A percentile compares a stretch with the other conserved stretches of the same genome.
These are phyloP conservation scores for Mimas tiliae DNA, from an alignment of 2,888 invertebrate genomes.

Conservation along the genomic window DNA sequence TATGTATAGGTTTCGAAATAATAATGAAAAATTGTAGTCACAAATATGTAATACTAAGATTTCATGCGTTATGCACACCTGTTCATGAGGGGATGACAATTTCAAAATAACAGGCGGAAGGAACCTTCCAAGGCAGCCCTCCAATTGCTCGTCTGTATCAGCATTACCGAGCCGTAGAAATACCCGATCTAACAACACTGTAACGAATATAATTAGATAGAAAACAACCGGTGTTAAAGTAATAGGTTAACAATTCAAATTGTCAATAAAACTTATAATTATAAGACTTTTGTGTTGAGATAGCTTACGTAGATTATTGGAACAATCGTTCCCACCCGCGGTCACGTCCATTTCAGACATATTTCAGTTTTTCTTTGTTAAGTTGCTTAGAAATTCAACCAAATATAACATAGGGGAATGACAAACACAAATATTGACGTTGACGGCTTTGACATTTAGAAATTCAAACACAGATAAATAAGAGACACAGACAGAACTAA, in stretches of 20 bases:
- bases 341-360: constrained; percentile 81
- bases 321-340: constrained; percentile 68
- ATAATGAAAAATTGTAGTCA: too few relatives aligned
- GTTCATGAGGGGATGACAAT: constrained; percentile 93
- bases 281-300: constrained; percentile 1
- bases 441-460: constrained; percentile 17
- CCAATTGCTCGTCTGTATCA: constrained; percentile 94
- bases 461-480: too few relatives aligned
- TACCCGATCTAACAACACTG: constrained; percentile 94
- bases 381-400: constrained; percentile 9
- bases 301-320: constrained; percentile 75
- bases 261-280: background rate
- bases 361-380: constrained; percentile 35
- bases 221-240: constrained; percentile 33
- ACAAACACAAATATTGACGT: constrained; percentile 39
- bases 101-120: constrained; percentile 95
- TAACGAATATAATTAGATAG: constrained; percentile 43
- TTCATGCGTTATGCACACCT: constrained; percentile 75
- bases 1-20: too few relatives aligned
- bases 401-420: constrained; percentile 29
- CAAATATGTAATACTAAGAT: constrained; percentile 33
- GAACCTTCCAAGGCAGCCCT: constrained; percentile 91
- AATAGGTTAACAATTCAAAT: constrained; percentile 35
- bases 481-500: too few relatives aligned
- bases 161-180: constrained; percentile 94